phyloP scores from a whole-genome alignment of 2,797 vertebrate species.

The Poeciliopsis gracilis region DNA sequence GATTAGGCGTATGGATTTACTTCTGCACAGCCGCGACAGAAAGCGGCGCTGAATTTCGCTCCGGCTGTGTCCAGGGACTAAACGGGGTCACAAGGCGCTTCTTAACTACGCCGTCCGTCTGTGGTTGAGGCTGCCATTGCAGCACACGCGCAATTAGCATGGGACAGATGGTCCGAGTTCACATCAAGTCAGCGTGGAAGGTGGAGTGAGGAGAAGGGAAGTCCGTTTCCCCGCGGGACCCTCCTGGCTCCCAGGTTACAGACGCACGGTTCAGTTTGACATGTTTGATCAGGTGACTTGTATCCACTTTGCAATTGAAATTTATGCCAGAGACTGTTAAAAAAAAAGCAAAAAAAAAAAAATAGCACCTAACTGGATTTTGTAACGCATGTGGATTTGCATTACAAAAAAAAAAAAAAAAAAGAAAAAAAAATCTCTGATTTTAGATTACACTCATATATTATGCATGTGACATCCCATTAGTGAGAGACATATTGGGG shows the following conservation, averaged over 20 bases:
- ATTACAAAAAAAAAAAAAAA: conserved; percentile 44
- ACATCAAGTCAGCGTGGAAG: conserved; percentile 62
- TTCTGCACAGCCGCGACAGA: conserved; percentile 10
- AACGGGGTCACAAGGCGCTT: conserved; percentile 37
- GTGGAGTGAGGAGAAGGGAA: conserved; percentile 59
- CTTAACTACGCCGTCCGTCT: conserved; percentile 23
- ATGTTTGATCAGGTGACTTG: conserved; percentile 71
- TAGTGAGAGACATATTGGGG: conserved; percentile 55
- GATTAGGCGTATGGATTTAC: conserved; percentile 31
- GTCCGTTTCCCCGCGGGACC: conserved; percentile 47
- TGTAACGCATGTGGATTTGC: conserved; percentile 54
- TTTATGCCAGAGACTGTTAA: conserved; percentile 49
- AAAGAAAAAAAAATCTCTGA: conserved; percentile 38
- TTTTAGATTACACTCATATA: conserved; percentile 64
- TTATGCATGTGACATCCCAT: conserved; percentile 69
- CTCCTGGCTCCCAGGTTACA: conserved; percentile 37
- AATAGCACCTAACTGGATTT: conserved; percentile 45
- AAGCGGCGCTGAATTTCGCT: conserved; percentile 11
- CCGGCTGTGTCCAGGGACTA: conserved; percentile 28
- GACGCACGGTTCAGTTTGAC: conserved; percentile 57
- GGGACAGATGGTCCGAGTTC: conserved; percentile 74
- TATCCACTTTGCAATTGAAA: conserved; percentile 66
- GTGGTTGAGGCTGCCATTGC: conserved; percentile 42
- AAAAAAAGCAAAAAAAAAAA: conserved; percentile 32
- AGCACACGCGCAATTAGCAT: conserved; percentile 69